Evolutionary conservation across 2,113 vertebrate species (phyloP), one percentile per base, ranked within the genome.

Genomic region (Leuciscus idus): DNA sequence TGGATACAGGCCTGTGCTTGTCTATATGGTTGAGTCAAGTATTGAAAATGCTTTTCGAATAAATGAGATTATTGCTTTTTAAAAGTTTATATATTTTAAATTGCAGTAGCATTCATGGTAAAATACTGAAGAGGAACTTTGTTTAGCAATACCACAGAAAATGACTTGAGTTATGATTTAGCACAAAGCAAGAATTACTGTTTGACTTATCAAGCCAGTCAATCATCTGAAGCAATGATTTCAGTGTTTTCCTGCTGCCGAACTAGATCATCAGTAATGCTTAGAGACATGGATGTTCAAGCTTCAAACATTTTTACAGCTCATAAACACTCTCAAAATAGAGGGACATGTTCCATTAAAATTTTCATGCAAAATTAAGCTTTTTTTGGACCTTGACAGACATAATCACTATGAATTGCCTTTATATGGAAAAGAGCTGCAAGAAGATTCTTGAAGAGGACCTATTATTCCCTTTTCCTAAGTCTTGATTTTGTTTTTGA

Each of bases 1-100:
- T 72, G 13, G 83, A 81, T 55, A 52, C 48, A 11, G 57, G 50
- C 64, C 26, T 39, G 61, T 36, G 50, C 80, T 77, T n/a, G 50
- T 79, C 82, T 87, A 28, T 57, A 39, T 52, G 36, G 59, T 33
- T 46, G 55, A 82, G 30, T 82, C 80, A 66, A 81, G 59, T 66
- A 68, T 33, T 50, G 74, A 19, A 76, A 50, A 50, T 76, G n/a
- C 28, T 13, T 76, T 66, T 46, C 6, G 66, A 57, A 72, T 83
- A 21, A 21, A 19, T 21, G 2, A 57, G 55, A 9, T 66, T 70
- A 39, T 73, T 57, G 81, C 43, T 33, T 66, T 70, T 50, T 11
- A 68, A 36, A 55, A 36, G 26, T 33, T 43, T 8, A 30, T 79
- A 5, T 77, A 0, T 77, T 77, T 52, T 19, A 28, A 28, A 77